Percentiles rank a stretch among this genome's conserved stretches.
phyloP scores from a whole-genome alignment of 2,888 invertebrate species.

The Pedicia rivosa region DNA sequence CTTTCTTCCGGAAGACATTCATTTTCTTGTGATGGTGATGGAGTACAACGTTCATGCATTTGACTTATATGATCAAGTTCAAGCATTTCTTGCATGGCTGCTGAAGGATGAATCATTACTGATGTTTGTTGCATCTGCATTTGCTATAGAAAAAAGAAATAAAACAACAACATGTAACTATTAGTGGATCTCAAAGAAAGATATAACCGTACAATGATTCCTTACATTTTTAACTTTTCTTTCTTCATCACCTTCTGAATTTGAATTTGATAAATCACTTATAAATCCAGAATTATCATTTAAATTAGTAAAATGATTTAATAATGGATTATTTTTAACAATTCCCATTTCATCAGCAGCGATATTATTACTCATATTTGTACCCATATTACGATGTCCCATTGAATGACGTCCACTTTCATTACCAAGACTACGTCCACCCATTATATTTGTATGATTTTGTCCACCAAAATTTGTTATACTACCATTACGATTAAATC shows the following conservation, averaged over 20 bases:
- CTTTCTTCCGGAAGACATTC: conserved; percentile 72
- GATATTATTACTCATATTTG: background rate
- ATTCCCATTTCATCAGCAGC: conserved; percentile 46
- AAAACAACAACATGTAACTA: too few species aligned
- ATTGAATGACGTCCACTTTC: conserved; percentile 12
- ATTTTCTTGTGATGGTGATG: conserved; percentile 28
- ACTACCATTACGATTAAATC: conserved; percentile 27
- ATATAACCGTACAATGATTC: too few species aligned
- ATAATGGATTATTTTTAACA: conserved; percentile 63
- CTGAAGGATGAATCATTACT: conserved; percentile 51
- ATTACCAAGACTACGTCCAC: background rate
- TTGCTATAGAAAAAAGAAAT: too few species aligned
- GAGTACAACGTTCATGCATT: conserved; percentile 16
- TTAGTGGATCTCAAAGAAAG: too few species aligned
- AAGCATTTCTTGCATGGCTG: conserved; percentile 14
- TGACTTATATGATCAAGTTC: conserved; percentile 11
- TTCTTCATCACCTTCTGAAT: conserved; percentile 44
- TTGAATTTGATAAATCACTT: conserved; percentile 42
- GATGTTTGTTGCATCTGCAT: conserved; percentile 44
- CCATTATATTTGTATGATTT: background rate
- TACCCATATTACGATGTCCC: conserved; percentile 19
- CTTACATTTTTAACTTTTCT: conserved; percentile 26
- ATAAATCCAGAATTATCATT: conserved; percentile 33
- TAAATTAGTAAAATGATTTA: conserved; percentile 43
- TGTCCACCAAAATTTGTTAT: conserved; percentile 9